Conservation (phyloP, 2,888 invertebrate species). For the Conus canariensis region DNA sequence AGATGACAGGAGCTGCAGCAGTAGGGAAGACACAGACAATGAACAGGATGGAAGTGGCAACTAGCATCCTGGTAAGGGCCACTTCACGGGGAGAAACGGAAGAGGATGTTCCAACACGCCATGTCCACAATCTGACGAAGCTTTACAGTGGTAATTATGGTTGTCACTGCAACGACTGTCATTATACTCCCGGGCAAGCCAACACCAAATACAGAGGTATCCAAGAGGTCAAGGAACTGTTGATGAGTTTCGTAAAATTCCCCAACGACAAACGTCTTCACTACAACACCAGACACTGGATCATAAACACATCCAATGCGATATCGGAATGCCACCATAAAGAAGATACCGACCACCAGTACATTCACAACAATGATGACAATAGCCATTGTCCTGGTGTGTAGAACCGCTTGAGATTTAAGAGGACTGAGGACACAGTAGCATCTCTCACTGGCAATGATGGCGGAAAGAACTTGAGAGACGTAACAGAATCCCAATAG, state of each 20-base stretch:
- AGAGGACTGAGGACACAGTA: background rate
- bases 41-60: constrained; percentile 5
- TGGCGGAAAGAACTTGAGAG: background rate
- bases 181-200: background rate
- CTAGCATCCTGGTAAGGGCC: constrained; percentile 30
- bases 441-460: constrained; percentile 23
- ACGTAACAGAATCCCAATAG: background rate
- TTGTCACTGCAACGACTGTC: background rate
- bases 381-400: background rate
- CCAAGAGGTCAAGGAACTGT: background rate
- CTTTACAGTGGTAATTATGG: background rate
- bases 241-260: background rate
- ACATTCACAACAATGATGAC: background rate
- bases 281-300: background rate
- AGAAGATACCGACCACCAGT: background rate
- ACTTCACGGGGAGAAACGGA: background rate
- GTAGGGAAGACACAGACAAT: background rate
- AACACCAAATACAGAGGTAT: background rate
- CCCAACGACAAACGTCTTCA: background rate
- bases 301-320: background rate
- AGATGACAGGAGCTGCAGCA: background rate
- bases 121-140: constrained; percentile 8
- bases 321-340: background rate
- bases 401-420: background rate
- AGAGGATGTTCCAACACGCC: background rate